These are phyloP conservation scores for Teinopalpus imperialis DNA, from an alignment of 2,888 invertebrate genomes.

Conservation along the genomic window DNA sequence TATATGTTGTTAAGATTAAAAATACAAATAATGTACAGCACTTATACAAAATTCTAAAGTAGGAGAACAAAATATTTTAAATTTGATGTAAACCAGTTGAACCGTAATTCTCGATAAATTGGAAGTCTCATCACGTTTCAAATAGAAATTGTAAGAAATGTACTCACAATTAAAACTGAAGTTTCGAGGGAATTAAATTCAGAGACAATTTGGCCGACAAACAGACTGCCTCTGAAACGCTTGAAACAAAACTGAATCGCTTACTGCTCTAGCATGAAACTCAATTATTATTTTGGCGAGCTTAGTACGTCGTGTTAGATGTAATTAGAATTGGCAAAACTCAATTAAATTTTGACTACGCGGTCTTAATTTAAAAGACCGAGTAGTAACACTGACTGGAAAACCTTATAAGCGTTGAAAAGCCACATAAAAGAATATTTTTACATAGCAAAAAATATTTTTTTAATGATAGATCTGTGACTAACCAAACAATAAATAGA, in stretches of 20 bases:
- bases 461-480: too few relatives aligned
- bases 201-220: conserved; percentile 16
- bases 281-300: conserved; percentile 70
- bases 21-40: too few relatives aligned
- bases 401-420: too few relatives aligned
- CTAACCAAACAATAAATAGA: too few relatives aligned
- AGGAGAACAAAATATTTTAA: too few relatives aligned
- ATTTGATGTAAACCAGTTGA: conserved; percentile 1
- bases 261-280: conserved; percentile 40
- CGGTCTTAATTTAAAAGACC: conserved; percentile 50
- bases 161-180: conserved; percentile 8
- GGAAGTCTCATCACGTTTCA: conserved; percentile 13
- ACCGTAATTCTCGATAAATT: not conserved
- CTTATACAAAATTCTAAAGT: too few relatives aligned
- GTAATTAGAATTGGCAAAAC: conserved; percentile 65
- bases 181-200: conserved; percentile 16
- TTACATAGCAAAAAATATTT: too few relatives aligned
- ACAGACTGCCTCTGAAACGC: conserved; percentile 5
- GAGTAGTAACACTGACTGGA: too few relatives aligned
- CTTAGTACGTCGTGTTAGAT: conserved; percentile 45
- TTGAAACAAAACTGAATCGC: conserved; percentile 32
- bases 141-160: conserved; percentile 18
- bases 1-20: too few relatives aligned
- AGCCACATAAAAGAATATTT: too few relatives aligned
- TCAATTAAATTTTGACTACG: conserved; percentile 68